phyloP scores from a whole-genome alignment of 2,888 invertebrate genomes.

The Acleris holmiana region DNA sequence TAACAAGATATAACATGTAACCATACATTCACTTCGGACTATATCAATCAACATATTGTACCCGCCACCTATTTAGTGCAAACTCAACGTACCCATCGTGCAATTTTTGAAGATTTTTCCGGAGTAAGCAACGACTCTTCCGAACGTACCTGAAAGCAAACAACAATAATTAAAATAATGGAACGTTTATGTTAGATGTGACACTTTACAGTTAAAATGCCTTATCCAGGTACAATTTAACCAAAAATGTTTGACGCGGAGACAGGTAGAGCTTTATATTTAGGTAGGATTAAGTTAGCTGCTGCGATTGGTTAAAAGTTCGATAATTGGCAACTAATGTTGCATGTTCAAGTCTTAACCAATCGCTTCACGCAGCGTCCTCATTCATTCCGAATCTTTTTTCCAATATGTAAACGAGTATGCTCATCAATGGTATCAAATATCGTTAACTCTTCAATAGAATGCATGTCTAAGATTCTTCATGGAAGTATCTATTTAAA shows the following conservation, averaged over 20 bases:
- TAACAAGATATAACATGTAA: neutral
- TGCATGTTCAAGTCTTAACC: no score
- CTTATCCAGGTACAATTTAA: no score
- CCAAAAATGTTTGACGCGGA: no score
- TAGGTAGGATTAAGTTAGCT: no score
- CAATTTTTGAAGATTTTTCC: constrained; percentile 67
- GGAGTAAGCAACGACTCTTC: constrained; percentile 77
- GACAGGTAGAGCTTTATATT: no score
- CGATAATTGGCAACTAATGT: no score
- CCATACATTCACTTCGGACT: neutral
- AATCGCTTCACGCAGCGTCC: no score
- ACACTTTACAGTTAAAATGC: no score
- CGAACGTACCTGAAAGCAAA: constrained; percentile 77
- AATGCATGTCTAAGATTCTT: neutral
- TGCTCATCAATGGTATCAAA: neutral
- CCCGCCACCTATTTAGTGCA: constrained; percentile 59
- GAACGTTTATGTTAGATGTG: no score
- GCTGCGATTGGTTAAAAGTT: no score
- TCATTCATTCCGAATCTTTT: no score
- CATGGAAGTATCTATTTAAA: neutral
- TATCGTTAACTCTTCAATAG: neutral
- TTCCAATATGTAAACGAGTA: no score
- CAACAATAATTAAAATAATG: constrained; percentile 12
- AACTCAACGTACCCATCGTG: constrained; percentile 77
- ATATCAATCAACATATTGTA: constrained; percentile 20